Evolutionary conservation across 2,888 invertebrate genomes (phyloP), one percentile per base, ranked within the genome.

Genomic region (Aphodius sticticus): DNA sequence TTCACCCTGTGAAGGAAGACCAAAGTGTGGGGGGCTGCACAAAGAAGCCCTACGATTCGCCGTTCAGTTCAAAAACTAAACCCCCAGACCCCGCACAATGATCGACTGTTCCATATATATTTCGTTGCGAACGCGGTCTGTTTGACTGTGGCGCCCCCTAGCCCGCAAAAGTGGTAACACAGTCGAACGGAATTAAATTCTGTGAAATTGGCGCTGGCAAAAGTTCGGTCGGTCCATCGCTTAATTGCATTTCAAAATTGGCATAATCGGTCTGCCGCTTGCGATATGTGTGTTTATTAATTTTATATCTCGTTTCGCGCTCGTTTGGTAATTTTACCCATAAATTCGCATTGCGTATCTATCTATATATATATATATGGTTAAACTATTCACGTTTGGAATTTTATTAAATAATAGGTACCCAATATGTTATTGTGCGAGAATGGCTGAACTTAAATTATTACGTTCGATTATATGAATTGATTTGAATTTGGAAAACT

Each of bases 201-300:
- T 53, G 53, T 53, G 53, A 53, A 53, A 3, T 53, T 53, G 53
- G 12, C 53, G 53, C 53, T 9, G 53, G 53, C 9, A 53, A 53
- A 53, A 53, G 53, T 53, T 53, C 7, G 53, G 9, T 9, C 53
- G 53, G 53, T 1, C 9, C 53, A 7, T 2, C 53, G 12, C 12
- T 53, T 53, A 53, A 53, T 53, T 53, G 53, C 53, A 53, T 53
- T 53, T 53, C 53, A 53, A 53, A 53, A 53, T 53, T 53, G 53
- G 53, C 53, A 53, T 53, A 53, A 53, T 53, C 53, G 7, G 53
- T 9, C 53, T 5, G 53, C 53, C 53, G 12, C 4, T 53, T 53
- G 53, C 53, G 53, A 3, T 53, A 53, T 53, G 53, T 7, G 9
- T 12, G 53, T 12, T 9, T 53, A 53, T 53, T 53, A 7, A 53